These are phyloP conservation scores for Magallana nippona DNA, from an alignment of 2,888 invertebrate species.

Conservation along the genomic window DNA sequence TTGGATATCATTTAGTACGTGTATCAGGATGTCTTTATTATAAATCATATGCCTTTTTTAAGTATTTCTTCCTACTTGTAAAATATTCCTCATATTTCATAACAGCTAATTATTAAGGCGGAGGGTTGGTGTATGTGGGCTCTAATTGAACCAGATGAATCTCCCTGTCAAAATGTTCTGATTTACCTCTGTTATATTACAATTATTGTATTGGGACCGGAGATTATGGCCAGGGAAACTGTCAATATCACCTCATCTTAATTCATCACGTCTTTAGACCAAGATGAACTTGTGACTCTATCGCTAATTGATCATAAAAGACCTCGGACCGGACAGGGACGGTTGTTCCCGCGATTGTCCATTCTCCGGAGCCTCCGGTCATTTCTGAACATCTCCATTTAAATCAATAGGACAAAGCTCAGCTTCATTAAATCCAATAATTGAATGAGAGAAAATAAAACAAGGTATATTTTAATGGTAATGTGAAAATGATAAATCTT, in stretches of 20 bases:
- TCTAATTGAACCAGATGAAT: background rate
- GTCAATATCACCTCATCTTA: slow-evolving; percentile 11
- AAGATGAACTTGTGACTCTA: slow-evolving; percentile 18
- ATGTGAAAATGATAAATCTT: background rate
- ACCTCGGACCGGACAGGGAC: background rate
- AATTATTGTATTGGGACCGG: slow-evolving; percentile 17
- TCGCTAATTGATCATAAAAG: slow-evolving; percentile 13
- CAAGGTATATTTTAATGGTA: background rate
- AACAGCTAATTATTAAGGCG: too few species aligned
- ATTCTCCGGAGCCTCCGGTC: background rate
- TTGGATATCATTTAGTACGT: background rate
- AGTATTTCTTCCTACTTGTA: background rate
- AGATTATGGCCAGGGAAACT: slow-evolving; percentile 17
- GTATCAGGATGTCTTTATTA: slow-evolving; percentile 6
- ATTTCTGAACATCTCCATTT: slow-evolving; percentile 9
- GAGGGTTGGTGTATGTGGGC: background rate
- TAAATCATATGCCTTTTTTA: background rate
- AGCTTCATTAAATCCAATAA: background rate
- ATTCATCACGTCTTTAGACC: slow-evolving; percentile 9
- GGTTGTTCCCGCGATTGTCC: background rate
- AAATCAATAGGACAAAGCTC: slow-evolving; percentile 17
- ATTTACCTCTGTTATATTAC: slow-evolving; percentile 14
- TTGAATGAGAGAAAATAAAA: background rate
- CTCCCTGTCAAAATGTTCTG: slow-evolving; percentile 12
- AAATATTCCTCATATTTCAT: too few species aligned